Evolutionary conservation across 2,888 invertebrate species (phyloP).

Genomic region (Adelognathus sp.): DNA sequence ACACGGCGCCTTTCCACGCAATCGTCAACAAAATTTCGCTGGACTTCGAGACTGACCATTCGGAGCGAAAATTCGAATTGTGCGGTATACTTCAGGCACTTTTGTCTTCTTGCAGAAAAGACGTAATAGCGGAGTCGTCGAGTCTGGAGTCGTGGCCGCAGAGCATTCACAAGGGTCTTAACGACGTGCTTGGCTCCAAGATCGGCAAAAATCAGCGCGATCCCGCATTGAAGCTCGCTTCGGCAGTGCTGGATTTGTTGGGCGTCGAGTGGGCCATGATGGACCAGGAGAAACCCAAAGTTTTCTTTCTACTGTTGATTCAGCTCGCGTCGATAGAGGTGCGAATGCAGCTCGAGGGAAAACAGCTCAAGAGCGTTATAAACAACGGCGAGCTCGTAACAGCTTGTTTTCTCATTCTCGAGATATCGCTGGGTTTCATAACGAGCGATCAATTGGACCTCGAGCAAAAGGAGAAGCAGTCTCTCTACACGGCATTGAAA

Average conservation of each 20-base stretch:
- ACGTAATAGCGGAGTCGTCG: constrained; percentile 85
- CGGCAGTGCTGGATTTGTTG: constrained; percentile 90
- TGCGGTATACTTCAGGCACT: constrained; percentile 90
- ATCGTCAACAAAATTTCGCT: constrained; percentile 91
- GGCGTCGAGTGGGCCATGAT: constrained; percentile 93
- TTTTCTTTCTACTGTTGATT: constrained; percentile 90
- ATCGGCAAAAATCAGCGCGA: constrained; percentile 94
- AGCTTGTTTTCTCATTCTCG: constrained; percentile 91
- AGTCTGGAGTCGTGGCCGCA: constrained; percentile 91
- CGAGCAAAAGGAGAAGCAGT: constrained; percentile 95
- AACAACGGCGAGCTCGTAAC: constrained; percentile 90
- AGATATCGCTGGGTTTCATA: constrained; percentile 90
- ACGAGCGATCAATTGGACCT: constrained; percentile 91
- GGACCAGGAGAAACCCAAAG: constrained; percentile 91
- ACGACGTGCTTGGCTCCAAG: constrained; percentile 92
- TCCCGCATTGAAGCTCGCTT: constrained; percentile 92
- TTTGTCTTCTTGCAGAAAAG: constrained; percentile 88
- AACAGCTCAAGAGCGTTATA: constrained; percentile 90
- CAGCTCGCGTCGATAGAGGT: constrained; percentile 96
- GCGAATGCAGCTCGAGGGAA: constrained; percentile 95
- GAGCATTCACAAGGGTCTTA: constrained; percentile 91
- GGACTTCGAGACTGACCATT: constrained; percentile 94
- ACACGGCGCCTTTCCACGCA: constrained; percentile 90
- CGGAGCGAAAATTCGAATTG: constrained; percentile 94
- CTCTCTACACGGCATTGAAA: constrained; percentile 93